Conservation (phyloP, 2,797 vertebrate species). For the Oryzias dopingdopingensis region DNA sequence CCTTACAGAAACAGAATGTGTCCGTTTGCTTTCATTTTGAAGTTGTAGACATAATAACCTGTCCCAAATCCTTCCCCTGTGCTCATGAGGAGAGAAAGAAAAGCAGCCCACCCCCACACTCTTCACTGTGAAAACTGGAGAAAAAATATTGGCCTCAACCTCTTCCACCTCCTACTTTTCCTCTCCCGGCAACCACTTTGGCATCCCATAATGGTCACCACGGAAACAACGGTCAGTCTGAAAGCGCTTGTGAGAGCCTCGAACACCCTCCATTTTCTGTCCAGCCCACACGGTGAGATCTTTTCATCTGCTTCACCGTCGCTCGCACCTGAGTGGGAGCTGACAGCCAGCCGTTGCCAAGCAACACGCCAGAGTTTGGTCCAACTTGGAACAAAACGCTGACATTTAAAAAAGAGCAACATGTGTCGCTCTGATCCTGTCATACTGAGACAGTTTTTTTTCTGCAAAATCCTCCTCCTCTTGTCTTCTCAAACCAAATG, state of each 20-base stretch:
- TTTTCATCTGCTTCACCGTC: constrained; percentile 18
- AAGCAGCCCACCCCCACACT: constrained; percentile 40
- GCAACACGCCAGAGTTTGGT: constrained; percentile 45
- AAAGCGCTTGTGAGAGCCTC: constrained; percentile 22
- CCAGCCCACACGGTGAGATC: constrained; percentile 35
- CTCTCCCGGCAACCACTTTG: constrained; percentile 49
- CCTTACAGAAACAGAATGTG: too few relatives aligned
- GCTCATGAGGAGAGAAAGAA: background rate
- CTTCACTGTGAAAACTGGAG: constrained; percentile 26
- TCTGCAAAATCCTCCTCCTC: too few relatives aligned
- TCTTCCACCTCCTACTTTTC: constrained; percentile 32
- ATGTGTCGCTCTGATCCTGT: background rate
- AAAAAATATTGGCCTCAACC: constrained; percentile 29
- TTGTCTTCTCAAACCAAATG: too few relatives aligned
- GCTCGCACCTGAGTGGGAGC: constrained; percentile 55
- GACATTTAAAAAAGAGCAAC: constrained; percentile 29
- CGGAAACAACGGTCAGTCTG: constrained; percentile 50
- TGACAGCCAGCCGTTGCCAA: constrained; percentile 51
- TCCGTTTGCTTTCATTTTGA: too few relatives aligned
- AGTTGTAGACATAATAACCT: too few relatives aligned
- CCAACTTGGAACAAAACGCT: constrained; percentile 32
- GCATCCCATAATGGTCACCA: constrained; percentile 56
- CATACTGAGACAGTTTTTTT: too few relatives aligned
- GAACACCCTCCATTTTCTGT: background rate
- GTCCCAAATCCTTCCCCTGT: too few relatives aligned